phyloP scores from a whole-genome alignment of 2,113 vertebrate species.

The Hydrochoerus hydrochaeris region DNA sequence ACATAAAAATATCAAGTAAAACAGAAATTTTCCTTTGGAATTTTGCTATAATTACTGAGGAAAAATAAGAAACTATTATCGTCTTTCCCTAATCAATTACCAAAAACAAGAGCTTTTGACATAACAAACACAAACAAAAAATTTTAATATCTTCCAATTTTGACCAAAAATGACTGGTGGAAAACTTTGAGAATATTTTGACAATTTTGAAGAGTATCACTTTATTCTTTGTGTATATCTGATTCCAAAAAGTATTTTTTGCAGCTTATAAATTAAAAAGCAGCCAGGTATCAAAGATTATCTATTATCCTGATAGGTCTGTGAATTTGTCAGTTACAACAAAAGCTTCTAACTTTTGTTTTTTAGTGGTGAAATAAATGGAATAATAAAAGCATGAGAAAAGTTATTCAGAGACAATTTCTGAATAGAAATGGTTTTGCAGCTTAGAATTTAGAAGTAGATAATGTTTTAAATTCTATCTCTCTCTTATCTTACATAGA shows the following conservation, averaged over 20 bases:
- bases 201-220: slow-evolving; percentile 9
- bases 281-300: background rate
- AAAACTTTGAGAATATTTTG: slow-evolving; percentile 9
- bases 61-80: background rate
- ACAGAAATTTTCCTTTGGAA: slow-evolving; percentile 4
- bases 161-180: background rate
- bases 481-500: background rate
- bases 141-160: slow-evolving; percentile 8
- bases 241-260: slow-evolving; percentile 15
- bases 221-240: slow-evolving; percentile 2
- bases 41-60: slow-evolving; percentile 13
- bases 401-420: slow-evolving; percentile 46
- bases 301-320: background rate
- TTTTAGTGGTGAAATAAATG: slow-evolving; percentile 41
- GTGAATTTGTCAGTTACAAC: slow-evolving; percentile 44
- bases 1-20: slow-evolving; percentile 53
- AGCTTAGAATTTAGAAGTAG: slow-evolving; percentile 10
- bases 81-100: background rate
- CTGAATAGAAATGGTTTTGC: background rate
- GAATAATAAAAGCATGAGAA: background rate
- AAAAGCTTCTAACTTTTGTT: slow-evolving; percentile 25
- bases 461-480: background rate
- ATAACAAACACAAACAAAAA: background rate
- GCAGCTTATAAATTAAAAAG: slow-evolving; percentile 15
- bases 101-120: background rate